Evolutionary conservation across 2,888 invertebrate genomes (phyloP).

Genomic region (Protonemura montana): DNA sequence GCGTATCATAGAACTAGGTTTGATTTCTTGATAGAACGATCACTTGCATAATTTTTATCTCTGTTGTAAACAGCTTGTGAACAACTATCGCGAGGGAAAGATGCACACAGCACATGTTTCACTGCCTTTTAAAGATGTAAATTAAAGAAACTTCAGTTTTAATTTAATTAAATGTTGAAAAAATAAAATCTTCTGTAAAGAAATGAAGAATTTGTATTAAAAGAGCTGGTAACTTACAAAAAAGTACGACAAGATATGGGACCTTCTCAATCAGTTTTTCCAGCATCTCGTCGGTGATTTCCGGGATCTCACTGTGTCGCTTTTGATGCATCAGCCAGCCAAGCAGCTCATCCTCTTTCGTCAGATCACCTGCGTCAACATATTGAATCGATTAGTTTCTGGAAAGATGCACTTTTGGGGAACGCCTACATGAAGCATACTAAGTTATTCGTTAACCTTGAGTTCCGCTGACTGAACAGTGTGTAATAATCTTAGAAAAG

Average conservation of each 20-base stretch:
- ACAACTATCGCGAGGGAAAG: too few species aligned
- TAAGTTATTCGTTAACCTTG: too few species aligned
- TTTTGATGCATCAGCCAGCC: constrained; percentile 93
- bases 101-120: too few species aligned
- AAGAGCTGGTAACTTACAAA: constrained; percentile 73
- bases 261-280: constrained; percentile 84
- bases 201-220: background rate
- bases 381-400: constrained; percentile 43
- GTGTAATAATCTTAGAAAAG: too few species aligned
- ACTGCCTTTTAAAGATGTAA: too few species aligned
- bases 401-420: background rate
- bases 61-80: too few species aligned
- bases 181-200: background rate
- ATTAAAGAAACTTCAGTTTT: background rate
- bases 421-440: too few species aligned
- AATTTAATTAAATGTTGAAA: too few species aligned
- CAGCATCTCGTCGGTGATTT: constrained; percentile 93
- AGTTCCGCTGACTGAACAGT: too few species aligned
- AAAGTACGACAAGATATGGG: constrained; percentile 85
- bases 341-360: constrained; percentile 88
- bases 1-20: too few species aligned
- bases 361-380: constrained; percentile 73
- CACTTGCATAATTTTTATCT: background rate
- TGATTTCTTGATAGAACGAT: too few species aligned
- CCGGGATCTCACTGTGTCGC: constrained; percentile 88